Evolutionary conservation across 2,888 invertebrate species (phyloP), one percentile per base, ranked within the genome.

Genomic region (Apocheima hispidaria): DNA sequence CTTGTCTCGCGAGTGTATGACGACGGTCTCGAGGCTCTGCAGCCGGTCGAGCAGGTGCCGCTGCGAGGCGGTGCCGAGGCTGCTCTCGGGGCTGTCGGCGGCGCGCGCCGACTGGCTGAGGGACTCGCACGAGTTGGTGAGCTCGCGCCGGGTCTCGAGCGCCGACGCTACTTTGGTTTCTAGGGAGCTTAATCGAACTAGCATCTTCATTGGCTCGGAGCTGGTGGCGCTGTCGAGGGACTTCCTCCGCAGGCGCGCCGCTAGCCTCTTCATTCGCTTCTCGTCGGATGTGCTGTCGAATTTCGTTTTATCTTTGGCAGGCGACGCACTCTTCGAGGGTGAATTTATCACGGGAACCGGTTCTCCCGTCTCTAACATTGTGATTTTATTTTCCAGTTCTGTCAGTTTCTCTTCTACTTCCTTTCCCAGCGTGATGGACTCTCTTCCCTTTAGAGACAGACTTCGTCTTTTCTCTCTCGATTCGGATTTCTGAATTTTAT

Each of bases 371-470:
- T 96, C 96, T 53, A 96, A 83, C 66, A 95, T 93, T 56, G 94
- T 93, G 48, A 97, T 95, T 88, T 96, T 97, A 50, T 94, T 95
- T 87, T 97, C 97, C 61, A 97, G 84, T 80, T 97, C 96, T n/a
- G 94, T 94, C 44, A 97, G 93, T 82, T 97, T 97, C 66, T 96
- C 96, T 83, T 98, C 98, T 16, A 98, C 94, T 83, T 97, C 97
- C 82, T 96, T 97, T 12, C 96, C 95, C 44, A 97, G 94, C 7
- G 96, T 95, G 71, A 97, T 94, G 28, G 96, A 96, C 82, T 97
- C 97, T 69, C 96, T 94, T 6, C 97, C 97, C 84, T 97, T 97
- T 41, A 98, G 88, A 0, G 97, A 97, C 20, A 97, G 90, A 35
- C 97, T 97, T 65, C 97, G 93, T 67, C 97, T 92, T 72, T 97